Base-by-base conservation (phyloP, 2,113 vertebrate genomes). In the Chunga burmeisteri region DNA sequence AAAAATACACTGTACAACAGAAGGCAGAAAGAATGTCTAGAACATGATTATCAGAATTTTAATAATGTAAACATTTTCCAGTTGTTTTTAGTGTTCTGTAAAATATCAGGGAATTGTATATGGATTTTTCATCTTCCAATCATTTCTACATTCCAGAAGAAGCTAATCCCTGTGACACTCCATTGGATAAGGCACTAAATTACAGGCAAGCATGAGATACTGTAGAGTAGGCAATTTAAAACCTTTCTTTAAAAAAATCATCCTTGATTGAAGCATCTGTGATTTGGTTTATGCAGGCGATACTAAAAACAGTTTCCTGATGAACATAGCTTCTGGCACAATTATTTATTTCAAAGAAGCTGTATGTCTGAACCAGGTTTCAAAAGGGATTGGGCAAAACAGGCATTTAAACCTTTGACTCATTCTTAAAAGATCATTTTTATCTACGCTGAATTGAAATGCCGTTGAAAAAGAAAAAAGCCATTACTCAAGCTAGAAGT, bases 201-300 rank as follows among this genome's bases (percentile, higher is more conserved):
- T 83, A 56, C 50, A 91, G 71, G 20, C 52, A 93, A 78, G 29
- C 27, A 62, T 29, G 17, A 50, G 25, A 78, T 52, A 67, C 25
- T 34, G 20, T 42, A 94, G 38, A 68, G 29, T 8, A 92, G 52
- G 67, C 62, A 94, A 79, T 86, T 86, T 63, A 93, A 87, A 73
- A 15, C 26, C n/a, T 88, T 96, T 90, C 29, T 88, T 80, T 13
- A 38, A 49, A 88, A 86, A 95, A 53, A 26, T 25, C 30, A 36
- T 61, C 68, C 62, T 82, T 87, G 65, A 95, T 81, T 94, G 80
- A 93, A 91, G 70, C 68, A 89, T 87, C 81, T 94, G 59, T 71
- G 68, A 81, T 89, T 87, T 66, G 52, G 38, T 93, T 93, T 94
- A 68, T 65, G 55, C 75, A 92, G 90, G 87, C 95, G 90, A 93